Conservation (phyloP, 92 coral and sea anemone genomes). For the Phenganax subtilis region DNA sequence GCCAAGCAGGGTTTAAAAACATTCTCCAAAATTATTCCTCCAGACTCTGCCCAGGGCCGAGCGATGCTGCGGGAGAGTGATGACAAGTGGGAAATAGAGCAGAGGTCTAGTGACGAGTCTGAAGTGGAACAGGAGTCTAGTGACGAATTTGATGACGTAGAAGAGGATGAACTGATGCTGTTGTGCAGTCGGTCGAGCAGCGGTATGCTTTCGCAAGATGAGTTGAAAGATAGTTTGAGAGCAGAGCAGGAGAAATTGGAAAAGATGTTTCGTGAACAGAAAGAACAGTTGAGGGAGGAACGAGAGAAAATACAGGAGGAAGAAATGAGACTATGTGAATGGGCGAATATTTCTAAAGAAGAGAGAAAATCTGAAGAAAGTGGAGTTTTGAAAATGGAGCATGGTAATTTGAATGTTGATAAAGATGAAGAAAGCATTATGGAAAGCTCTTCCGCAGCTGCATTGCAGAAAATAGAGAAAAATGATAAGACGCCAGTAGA, state of each 20-base stretch:
- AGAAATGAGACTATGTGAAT: constrained; percentile 56
- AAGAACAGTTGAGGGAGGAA: constrained; percentile 66
- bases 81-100: constrained; percentile 6
- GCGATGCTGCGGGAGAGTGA: constrained; percentile 27
- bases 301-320: constrained; percentile 74
- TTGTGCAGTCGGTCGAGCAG: constrained; percentile 28
- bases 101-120: not conserved
- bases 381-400: not conserved
- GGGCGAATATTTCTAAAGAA: constrained; percentile 37
- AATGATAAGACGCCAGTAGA: no score
- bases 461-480: no score
- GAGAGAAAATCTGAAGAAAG: not conserved
- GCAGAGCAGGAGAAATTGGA: constrained; percentile 71
- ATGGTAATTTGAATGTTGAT: not conserved
- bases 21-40: not conserved
- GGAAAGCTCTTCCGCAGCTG: no score
- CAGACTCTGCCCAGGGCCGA: not conserved
- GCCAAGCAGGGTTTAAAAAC: not conserved
- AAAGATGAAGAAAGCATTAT: not conserved
- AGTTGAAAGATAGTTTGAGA: constrained; percentile 32
- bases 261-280: constrained; percentile 63
- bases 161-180: constrained; percentile 30
- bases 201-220: constrained; percentile 24
- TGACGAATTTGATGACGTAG: constrained; percentile 35
- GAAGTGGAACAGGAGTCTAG: constrained; percentile 12